A percentile compares a stretch with the other conserved stretches of the same genome.
These are phyloP conservation scores for Corynorhinus townsendii DNA, from an alignment of 2,113 vertebrate species.

Conservation along the genomic window DNA sequence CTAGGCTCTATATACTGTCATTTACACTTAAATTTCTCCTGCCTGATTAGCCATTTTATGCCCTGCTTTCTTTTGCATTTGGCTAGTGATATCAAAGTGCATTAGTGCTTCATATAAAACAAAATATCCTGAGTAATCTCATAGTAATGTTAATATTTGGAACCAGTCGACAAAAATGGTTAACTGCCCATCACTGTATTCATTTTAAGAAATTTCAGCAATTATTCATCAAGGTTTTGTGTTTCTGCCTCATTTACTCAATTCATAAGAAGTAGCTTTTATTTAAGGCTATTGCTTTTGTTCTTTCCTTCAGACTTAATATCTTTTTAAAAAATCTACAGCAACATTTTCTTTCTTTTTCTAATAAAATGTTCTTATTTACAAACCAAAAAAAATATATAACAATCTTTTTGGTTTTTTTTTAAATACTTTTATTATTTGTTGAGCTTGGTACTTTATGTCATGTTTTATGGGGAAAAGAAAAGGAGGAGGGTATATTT, in stretches of 20 bases:
- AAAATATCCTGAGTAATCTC: slow-evolving; percentile 25
- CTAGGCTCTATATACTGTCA: background rate
- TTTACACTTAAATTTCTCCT: slow-evolving; percentile 15
- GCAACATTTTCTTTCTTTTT: background rate
- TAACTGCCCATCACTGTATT: slow-evolving; percentile 39
- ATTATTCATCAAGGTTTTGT: slow-evolving; percentile 41
- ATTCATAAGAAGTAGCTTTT: slow-evolving; percentile 4
- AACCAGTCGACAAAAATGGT: background rate
- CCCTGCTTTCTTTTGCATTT: slow-evolving; percentile 24
- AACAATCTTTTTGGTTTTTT: background rate
- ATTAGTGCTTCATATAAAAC: slow-evolving; percentile 46
- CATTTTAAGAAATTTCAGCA: slow-evolving; percentile 50
- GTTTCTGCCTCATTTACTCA: slow-evolving; percentile 53
- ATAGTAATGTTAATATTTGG: background rate
- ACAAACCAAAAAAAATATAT: slow-evolving; percentile 28
- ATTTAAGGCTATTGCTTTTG: background rate
- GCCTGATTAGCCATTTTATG: slow-evolving; percentile 14
- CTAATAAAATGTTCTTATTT: slow-evolving; percentile 26
- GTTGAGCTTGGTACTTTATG: background rate
- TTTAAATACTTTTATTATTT: background rate
- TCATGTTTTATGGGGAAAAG: background rate
- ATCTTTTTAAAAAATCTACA: background rate
- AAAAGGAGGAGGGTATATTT: rapidly evolving
- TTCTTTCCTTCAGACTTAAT: slow-evolving; percentile 31
- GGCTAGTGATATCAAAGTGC: slow-evolving; percentile 22